Evolutionary conservation across 2,888 invertebrate genomes (phyloP).

Genomic region (Allophyes oxyacanthae): DNA sequence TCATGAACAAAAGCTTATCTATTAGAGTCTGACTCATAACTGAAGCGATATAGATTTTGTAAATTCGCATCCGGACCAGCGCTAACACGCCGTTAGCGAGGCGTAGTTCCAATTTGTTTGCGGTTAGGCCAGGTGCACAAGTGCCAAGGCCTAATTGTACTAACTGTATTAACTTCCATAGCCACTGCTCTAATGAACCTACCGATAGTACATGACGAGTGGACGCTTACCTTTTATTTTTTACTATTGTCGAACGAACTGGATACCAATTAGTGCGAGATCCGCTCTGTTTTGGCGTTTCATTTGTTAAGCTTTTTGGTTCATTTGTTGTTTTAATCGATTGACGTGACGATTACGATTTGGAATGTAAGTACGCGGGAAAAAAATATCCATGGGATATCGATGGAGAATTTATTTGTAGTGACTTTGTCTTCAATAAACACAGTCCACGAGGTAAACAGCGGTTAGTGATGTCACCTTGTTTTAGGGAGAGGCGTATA

Average conservation of each 20-base stretch:
- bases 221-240: conserved; percentile 13
- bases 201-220: conserved; percentile 35
- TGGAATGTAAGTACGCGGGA: no score
- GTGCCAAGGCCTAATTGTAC: conserved; percentile 60
- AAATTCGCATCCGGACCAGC: conserved; percentile 32
- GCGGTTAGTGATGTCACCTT: no score
- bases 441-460: no score
- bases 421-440: no score
- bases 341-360: no score
- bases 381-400: no score
- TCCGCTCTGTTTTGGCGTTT: conserved; percentile 1
- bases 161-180: conserved; percentile 64
- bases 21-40: no score
- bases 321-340: background rate
- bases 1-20: no score
- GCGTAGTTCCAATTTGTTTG: conserved; percentile 63
- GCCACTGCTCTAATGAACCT: conserved; percentile 55
- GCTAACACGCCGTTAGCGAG: conserved; percentile 45
- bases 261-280: conserved; percentile 26
- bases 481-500: no score
- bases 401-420: no score
- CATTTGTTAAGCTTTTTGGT: background rate
- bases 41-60: no score
- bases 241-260: conserved; percentile 8
- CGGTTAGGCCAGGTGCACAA: conserved; percentile 61